phyloP scores from a whole-genome alignment of 2,888 invertebrate species.

The Deroplatys truncata region DNA sequence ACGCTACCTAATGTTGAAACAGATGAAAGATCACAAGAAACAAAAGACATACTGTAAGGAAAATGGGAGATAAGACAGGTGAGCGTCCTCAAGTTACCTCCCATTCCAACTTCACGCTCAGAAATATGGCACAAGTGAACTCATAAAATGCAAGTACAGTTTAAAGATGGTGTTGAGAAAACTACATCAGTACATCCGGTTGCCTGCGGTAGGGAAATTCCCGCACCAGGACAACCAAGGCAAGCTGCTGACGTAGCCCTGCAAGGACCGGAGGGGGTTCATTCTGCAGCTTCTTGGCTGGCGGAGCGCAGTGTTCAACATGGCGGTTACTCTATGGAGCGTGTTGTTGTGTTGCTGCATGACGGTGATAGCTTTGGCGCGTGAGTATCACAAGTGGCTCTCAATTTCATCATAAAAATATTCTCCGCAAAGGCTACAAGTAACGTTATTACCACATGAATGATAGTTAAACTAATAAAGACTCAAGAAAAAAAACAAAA shows the following conservation, averaged over 20 bases:
- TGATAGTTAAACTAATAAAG: background rate
- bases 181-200: background rate
- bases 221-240: background rate
- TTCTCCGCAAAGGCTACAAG: too few relatives aligned
- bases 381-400: background rate
- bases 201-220: background rate
- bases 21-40: too few relatives aligned
- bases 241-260: background rate
- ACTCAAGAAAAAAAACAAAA: too few relatives aligned
- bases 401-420: background rate
- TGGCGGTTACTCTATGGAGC: background rate
- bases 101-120: background rate
- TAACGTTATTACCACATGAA: background rate
- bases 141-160: background rate
- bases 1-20: too few relatives aligned
- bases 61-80: background rate
- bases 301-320: background rate
- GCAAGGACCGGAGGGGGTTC: background rate
- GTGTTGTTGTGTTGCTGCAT: background rate
- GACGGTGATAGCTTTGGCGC: background rate
- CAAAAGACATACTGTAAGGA: too few relatives aligned
- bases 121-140: background rate
- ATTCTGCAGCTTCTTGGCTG: background rate
- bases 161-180: background rate
- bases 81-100: background rate